phyloP scores from a whole-genome alignment of 2,888 invertebrate genomes.

The Idaea aversata region DNA sequence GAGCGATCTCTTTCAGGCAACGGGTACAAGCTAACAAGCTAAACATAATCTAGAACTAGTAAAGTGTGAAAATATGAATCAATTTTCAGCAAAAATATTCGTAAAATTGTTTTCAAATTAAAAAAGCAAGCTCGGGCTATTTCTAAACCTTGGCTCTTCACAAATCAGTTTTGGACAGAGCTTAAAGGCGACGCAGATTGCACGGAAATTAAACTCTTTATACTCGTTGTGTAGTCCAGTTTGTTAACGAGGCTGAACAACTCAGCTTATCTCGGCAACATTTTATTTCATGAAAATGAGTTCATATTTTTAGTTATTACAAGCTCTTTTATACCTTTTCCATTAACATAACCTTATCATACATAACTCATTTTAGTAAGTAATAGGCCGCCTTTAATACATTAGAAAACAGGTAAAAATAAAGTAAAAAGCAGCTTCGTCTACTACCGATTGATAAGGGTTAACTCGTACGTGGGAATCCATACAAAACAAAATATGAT shows the following conservation, averaged over 20 bases:
- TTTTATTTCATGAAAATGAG: neutral
- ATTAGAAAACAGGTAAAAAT: no score
- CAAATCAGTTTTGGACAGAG: no score
- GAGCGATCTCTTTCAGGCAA: no score
- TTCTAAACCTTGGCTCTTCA: neutral
- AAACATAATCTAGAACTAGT: no score
- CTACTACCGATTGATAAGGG: no score
- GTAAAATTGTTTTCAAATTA: neutral
- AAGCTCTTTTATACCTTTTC: neutral
- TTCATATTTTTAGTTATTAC: neutral
- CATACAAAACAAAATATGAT: no score
- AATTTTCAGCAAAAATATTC: no score
- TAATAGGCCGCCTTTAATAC: no score
- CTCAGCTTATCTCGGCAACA: neutral
- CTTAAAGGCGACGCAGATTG: neutral
- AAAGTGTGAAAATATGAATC: no score
- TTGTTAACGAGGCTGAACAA: neutral
- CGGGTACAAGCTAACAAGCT: no score
- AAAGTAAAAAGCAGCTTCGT: no score
- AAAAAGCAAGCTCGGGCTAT: neutral
- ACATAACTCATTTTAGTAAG: neutral
- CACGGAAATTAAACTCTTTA: constrained; percentile 1
- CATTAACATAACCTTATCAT: neutral
- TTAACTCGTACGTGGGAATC: no score
- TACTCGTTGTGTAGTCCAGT: neutral